Conservation (phyloP, 1,140 invertebrate genomes). For the Drosophila serrata region DNA sequence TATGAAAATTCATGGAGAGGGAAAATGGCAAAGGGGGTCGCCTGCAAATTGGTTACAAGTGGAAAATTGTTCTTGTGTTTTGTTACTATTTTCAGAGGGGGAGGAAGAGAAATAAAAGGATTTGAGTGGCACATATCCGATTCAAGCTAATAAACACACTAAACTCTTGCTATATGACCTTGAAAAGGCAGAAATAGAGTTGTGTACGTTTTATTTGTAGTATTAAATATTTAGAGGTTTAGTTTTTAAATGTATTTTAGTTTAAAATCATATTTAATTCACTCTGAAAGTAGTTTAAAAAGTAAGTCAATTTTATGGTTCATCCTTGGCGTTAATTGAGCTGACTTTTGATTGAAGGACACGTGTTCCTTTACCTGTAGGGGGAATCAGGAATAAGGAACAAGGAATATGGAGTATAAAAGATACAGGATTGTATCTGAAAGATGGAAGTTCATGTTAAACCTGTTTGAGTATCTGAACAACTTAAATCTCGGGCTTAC, state of each 20-base stretch:
- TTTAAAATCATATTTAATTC: background rate
- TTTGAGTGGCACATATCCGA: conserved; percentile 7
- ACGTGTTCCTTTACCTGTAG: conserved; percentile 25
- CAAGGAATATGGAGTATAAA: background rate
- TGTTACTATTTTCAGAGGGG: background rate
- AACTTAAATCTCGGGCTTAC: background rate
- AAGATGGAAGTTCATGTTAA: conserved; percentile 12
- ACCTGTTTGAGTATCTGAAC: conserved; percentile 30
- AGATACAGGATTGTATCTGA: background rate
- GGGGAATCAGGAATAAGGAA: conserved; percentile 7
- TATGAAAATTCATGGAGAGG: too few species aligned
- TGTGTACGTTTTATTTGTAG: too few species aligned
- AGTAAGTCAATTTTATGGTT: background rate
- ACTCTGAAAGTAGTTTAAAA: background rate
- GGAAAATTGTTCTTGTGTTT: conserved; percentile 15
- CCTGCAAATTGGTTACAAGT: conserved; percentile 24
- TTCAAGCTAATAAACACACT: conserved; percentile 11
- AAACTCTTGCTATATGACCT: background rate
- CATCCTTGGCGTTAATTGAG: conserved; percentile 4
- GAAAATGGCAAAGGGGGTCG: too few species aligned
- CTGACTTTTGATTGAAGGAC: conserved; percentile 11
- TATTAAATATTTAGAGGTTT: background rate
- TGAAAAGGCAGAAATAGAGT: background rate
- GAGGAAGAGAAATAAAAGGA: conserved; percentile 9
- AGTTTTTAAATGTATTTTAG: background rate